Base-by-base conservation (phyloP, 2,797 vertebrate genomes). In the Enteromius thamalakanensis region DNA sequence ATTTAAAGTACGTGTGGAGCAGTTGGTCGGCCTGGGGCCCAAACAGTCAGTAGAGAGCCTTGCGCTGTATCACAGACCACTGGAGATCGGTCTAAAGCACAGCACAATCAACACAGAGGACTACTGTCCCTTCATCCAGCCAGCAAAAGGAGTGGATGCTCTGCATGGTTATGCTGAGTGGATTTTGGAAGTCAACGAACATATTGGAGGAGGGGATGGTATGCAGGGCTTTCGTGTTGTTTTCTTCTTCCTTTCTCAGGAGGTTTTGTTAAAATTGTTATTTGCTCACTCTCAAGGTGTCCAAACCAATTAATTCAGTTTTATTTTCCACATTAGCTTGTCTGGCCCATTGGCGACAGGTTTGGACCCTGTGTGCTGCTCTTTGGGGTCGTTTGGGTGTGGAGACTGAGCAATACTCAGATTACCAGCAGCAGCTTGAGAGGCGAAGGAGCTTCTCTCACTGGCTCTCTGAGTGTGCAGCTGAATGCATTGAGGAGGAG, bases 1-100 rank as follows among this genome's bases (percentile, higher is more conserved):
- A 37, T 99, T 96, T 89, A 98, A 97, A 91, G 96, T 99, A 70
- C 91, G 93, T 0, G 0, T 99, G 86, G 96, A 99, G 93, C 96
- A 95, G 87, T 87, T 99, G 78, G 86, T 86, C 23, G 95, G 90
- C 69, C 88, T 96, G 87, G 92, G 93, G 65, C 89, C 94, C 3
- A 89, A 86, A 76, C 89, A 90, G 9, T 65, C 86, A 0, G 91
- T 92, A 11, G 90, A 92, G 74, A 91, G 94, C 40, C 92, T 92
- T 23, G 86, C 89, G 0, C 87, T 96, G 53, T 95, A 97, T 82
- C 95, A 95, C 85, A 91, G 85, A 62, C 96, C 97, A 2, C 92
- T 99, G 88, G 95, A 98, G 89, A 98, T 99, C 75, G 95, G 96
- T 81, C 93, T 98, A 87, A 96, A 96, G 77, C 93, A 98, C 91